A percentile compares a stretch with the other conserved stretches of the same genome.
Evolutionary conservation across 2,888 invertebrate species (phyloP).

Genomic region (Napeogenes sylphis): DNA sequence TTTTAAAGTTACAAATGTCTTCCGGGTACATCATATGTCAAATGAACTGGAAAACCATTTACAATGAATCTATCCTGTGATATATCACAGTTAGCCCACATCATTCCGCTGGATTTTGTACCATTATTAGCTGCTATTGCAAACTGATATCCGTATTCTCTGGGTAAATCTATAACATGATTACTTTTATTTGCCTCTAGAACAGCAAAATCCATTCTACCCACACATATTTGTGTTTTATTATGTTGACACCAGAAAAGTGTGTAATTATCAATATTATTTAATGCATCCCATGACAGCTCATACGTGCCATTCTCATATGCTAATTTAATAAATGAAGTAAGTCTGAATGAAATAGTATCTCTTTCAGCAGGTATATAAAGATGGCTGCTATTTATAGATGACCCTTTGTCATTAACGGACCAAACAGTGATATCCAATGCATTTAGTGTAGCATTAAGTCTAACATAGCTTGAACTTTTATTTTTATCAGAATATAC

Average conservation of each 20-base stretch:
- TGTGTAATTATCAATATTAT: conserved; percentile 81
- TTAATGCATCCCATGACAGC: conserved; percentile 79
- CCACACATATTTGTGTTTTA: conserved; percentile 72
- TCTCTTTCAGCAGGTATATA: conserved; percentile 78
- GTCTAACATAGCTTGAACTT: conserved; percentile 79
- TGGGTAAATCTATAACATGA: conserved; percentile 78
- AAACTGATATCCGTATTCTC: conserved; percentile 82
- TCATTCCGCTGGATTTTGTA: conserved; percentile 87
- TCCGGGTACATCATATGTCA: conserved; percentile 55
- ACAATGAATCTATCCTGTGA: conserved; percentile 70
- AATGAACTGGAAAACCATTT: conserved; percentile 67
- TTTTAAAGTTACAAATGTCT: conserved; percentile 71
- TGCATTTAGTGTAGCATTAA: conserved; percentile 67
- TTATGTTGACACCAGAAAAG: conserved; percentile 86
- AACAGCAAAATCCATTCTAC: conserved; percentile 66
- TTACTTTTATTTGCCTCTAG: conserved; percentile 58
- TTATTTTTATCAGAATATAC: conserved; percentile 71
- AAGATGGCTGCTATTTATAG: conserved; percentile 75
- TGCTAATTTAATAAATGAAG: conserved; percentile 83
- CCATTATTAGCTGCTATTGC: conserved; percentile 88
- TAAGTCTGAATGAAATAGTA: conserved; percentile 61
- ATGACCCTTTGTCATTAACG: conserved; percentile 78
- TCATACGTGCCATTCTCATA: conserved; percentile 77
- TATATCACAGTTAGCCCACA: conserved; percentile 86
- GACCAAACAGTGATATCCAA: conserved; percentile 79